Evolutionary conservation across 1,140 invertebrate species (phyloP), one percentile per base, ranked within the genome.

Genomic region (Littorina saxatilis): DNA sequence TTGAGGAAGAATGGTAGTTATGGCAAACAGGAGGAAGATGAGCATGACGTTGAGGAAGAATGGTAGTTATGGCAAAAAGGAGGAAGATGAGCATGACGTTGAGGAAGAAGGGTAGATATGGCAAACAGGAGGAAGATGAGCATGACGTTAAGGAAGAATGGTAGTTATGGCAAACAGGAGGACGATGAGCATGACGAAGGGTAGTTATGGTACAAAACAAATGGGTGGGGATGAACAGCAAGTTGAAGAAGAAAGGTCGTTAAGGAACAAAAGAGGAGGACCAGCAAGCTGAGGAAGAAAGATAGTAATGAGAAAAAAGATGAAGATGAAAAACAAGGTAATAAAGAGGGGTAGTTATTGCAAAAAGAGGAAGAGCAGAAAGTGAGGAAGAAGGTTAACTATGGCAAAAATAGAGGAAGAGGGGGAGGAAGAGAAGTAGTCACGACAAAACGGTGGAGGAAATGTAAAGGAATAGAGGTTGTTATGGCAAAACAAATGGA

Each of bases 121-220:
- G n/a, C n/a, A n/a, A n/a, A n/a, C n/a, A n/a, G n/a, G n/a, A n/a
- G n/a, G n/a, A n/a, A n/a, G n/a, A n/a, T n/a, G n/a, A n/a, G n/a
- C n/a, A n/a, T n/a, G n/a, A n/a, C n/a, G n/a, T n/a, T n/a, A n/a
- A n/a, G n/a, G n/a, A n/a, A n/a, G n/a, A n/a, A n/a, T n/a, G n/a
- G n/a, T n/a, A n/a, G n/a, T n/a, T n/a, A n/a, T n/a, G n/a, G n/a
- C n/a, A n/a, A n/a, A n/a, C n/a, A n/a, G n/a, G n/a, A n/a, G n/a
- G n/a, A n/a, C n/a, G n/a, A n/a, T n/a, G n/a, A n/a, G n/a, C n/a
- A n/a, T 4, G 35, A 32, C 39, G 29, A 35, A 15, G 73, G 50
- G n/a, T 20, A 63, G 58, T 11, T 50, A 78, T n/a, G 61, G n/a
- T 47, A 27, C 17, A n/a, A 77, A 40, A 39, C 23, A 55, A 73